Evolutionary conservation across 2,113 vertebrate genomes (phyloP).

Genomic region (Centrocercus urophasianus): DNA sequence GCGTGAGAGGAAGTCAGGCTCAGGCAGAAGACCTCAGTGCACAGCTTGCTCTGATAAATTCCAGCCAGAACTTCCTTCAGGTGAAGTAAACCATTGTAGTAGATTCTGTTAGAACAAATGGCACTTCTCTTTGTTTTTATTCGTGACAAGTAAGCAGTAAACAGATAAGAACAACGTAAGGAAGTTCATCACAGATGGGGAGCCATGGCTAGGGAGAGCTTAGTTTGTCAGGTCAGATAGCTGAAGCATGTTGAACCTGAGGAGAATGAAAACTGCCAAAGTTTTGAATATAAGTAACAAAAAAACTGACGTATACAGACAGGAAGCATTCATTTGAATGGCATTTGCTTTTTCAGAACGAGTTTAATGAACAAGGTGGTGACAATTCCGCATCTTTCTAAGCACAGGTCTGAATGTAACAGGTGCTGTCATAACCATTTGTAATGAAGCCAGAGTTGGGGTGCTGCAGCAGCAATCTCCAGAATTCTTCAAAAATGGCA

Average conservation of each 20-base stretch:
- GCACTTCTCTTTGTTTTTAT: neutral
- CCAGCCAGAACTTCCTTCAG: slow-evolving; percentile 97
- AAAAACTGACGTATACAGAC: neutral
- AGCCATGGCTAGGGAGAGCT: neutral
- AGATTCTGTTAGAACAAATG: neutral
- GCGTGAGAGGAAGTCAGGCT: slow-evolving; percentile 94
- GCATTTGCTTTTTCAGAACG: neutral
- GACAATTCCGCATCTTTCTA: neutral
- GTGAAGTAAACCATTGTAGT: slow-evolving; percentile 60
- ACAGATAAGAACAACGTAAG: neutral
- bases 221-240: neutral
- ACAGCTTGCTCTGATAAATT: slow-evolving; percentile 94
- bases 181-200: neutral
- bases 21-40: slow-evolving; percentile 94
- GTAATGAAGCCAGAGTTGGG: neutral
- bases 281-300: neutral
- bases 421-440: neutral
- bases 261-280: neutral
- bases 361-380: neutral
- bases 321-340: neutral
- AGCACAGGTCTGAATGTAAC: neutral
- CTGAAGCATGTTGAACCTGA: neutral
- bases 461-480: neutral
- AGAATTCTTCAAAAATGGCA: neutral
- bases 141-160: neutral